These are phyloP conservation scores for Microcebus ravelobensis DNA, from an alignment of 2,113 vertebrate species.

Conservation along the genomic window DNA sequence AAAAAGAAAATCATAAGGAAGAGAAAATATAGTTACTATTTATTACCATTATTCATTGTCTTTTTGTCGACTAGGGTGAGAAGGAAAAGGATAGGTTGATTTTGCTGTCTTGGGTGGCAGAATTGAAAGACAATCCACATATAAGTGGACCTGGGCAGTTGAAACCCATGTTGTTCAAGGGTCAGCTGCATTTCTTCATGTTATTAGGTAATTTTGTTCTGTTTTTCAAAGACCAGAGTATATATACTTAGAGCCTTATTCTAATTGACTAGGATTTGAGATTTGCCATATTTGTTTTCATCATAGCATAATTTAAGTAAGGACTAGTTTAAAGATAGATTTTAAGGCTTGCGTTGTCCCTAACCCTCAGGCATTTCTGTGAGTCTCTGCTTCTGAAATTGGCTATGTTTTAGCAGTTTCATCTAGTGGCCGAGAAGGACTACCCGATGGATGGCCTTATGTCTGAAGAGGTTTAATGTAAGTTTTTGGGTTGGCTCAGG, in stretches of 20 bases:
- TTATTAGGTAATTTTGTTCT: not conserved
- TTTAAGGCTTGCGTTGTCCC: not conserved
- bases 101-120: too few relatives aligned
- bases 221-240: not conserved
- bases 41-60: too few relatives aligned
- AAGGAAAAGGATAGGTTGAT: too few relatives aligned
- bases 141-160: too few relatives aligned
- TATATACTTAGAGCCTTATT: not conserved
- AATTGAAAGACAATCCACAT: too few relatives aligned
- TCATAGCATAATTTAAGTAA: not conserved
- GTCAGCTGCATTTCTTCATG: not conserved
- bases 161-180: too few relatives aligned
- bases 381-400: not conserved
- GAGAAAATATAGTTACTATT: too few relatives aligned
- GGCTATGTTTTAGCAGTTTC: not conserved
- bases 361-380: not conserved
- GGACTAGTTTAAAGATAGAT: not conserved
- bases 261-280: not conserved
- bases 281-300: not conserved
- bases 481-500: not conserved
- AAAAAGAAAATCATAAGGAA: too few relatives aligned
- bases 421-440: not conserved
- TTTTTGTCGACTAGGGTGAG: too few relatives aligned
- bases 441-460: not conserved
- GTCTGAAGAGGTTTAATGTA: not conserved